phyloP scores from a whole-genome alignment of 2,797 vertebrate species.

The Hippoglossus hippoglossus region DNA sequence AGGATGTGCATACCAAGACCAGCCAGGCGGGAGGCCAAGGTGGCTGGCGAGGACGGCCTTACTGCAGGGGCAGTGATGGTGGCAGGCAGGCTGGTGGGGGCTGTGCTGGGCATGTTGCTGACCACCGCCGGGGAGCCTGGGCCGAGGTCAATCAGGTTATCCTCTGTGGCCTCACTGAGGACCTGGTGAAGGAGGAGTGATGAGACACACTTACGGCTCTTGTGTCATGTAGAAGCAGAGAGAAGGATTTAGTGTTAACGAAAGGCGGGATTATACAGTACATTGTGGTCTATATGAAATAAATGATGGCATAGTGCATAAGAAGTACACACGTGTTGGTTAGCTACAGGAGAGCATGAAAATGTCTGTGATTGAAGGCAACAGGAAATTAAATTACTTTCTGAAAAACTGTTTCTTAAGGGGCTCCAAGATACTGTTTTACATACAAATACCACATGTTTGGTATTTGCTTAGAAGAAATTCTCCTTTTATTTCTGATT shows the following conservation, averaged over 20 bases:
- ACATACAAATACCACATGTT: no score
- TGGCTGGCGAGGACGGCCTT: conserved; percentile 79
- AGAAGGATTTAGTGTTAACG: conserved; percentile 2
- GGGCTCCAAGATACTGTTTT: conserved; percentile 18
- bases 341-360: conserved; percentile 61
- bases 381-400: conserved; percentile 28
- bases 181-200: conserved; percentile 82
- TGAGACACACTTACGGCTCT: background rate
- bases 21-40: conserved; percentile 92
- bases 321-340: conserved; percentile 21
- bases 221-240: background rate
- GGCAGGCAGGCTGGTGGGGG: conserved; percentile 77
- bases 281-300: background rate
- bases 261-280: conserved; percentile 31
- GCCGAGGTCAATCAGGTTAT: conserved; percentile 97
- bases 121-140: conserved; percentile 97
- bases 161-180: conserved; percentile 94
- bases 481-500: background rate
- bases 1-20: conserved; percentile 88
- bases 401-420: conserved; percentile 64
- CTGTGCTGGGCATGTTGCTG: conserved; percentile 90
- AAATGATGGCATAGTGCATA: conserved; percentile 8
- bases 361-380: conserved; percentile 34
- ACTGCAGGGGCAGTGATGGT: conserved; percentile 59
- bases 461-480: background rate